Conservation (phyloP, 2,797 vertebrate species). For the Bovichtus variegatus region DNA sequence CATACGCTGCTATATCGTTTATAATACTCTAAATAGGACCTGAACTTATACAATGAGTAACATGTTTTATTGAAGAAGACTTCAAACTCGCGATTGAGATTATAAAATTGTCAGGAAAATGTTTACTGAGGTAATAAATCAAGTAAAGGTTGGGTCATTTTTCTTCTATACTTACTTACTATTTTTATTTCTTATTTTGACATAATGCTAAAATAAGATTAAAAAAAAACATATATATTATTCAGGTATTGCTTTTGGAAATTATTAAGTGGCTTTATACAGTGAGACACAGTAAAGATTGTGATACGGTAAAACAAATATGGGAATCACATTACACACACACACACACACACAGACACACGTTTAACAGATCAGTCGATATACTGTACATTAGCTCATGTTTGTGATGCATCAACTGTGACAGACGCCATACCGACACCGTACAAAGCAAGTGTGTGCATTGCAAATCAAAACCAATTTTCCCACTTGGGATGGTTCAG, state of each 20-base stretch:
- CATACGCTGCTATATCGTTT: no score
- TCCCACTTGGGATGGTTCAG: conserved; percentile 16
- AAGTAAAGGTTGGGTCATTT: no score
- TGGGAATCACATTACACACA: neutral
- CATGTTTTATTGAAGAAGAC: no score
- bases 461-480: conserved; percentile 46
- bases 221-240: neutral
- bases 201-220: neutral
- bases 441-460: neutral
- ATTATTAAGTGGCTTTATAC: neutral
- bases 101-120: no score
- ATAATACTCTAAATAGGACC: no score
- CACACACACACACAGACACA: neutral
- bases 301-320: neutral
- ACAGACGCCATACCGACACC: neutral
- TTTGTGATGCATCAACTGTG: neutral
- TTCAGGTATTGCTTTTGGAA: neutral
- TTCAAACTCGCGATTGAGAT: no score
- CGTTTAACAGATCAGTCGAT: neutral
- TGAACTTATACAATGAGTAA: no score
- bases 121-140: no score
- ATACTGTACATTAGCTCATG: neutral
- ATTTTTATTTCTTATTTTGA: neutral
- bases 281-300: neutral
- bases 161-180: no score